Base-by-base conservation (phyloP, 1,140 invertebrate species). In the Caenorhabditis remanei region DNA sequence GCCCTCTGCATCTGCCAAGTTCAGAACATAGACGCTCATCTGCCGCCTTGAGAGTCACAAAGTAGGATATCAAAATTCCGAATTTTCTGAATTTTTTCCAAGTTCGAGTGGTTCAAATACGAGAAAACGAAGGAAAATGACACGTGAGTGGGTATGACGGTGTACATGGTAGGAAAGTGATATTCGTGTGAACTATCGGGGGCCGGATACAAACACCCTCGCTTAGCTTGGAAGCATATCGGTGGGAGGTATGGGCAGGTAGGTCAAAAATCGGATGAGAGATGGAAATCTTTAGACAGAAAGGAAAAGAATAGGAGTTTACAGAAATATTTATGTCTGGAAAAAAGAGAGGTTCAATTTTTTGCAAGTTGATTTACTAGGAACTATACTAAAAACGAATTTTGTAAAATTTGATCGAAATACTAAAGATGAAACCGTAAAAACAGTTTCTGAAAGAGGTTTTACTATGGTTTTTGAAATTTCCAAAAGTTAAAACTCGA, bases 1-100 rank as follows among this genome's bases (percentile, higher is more conserved):
- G 58, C 83, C 83, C n/a, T 84, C 83, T 84, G 83, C 83, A 84
- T 84, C 83, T 84, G 83, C 83, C 55, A 84, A 84, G 58, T 84
- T 84, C 58, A 84, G 55, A 63, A 84, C 83, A 84, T 84, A 84
- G 58, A 84, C 83, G 58, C 83, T 84, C 83, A 84, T 84, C 71
- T 79, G 71, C 46, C 71, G 71, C 71, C 71, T 79, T 24, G 46
- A 79, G 71, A 79, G 71, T 79, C 71, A 79, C 71, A 50, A 79
- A 48, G n/a, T 50, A 9, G 71, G 46, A 71, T 48, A 46, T 79
- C 40, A 79, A 79, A 50, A 50, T 53, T 50, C 40, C 71, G 71
- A 79, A 50, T 79, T 79, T 79, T 79, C 46, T 53, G 21, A 50
- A 79, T 3, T 50, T 24, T 79, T 79, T 43, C n/a, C 32, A 79